phyloP scores from a whole-genome alignment of 1,140 invertebrate genomes.

The Ctenoplectra terminalis region DNA sequence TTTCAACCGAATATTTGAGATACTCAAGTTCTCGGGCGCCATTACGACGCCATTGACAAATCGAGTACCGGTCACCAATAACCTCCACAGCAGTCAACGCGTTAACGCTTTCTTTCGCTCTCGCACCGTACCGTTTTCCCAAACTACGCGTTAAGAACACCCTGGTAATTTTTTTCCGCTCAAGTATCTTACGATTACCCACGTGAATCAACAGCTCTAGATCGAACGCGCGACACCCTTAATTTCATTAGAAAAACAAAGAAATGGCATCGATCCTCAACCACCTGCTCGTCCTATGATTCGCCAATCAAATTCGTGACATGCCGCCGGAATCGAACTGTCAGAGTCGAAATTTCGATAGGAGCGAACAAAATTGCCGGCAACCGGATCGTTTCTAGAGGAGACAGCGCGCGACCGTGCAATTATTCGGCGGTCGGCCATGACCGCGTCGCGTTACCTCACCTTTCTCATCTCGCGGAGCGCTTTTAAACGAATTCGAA shows the following conservation, averaged over 20 bases:
- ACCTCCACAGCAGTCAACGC: too few relatives aligned
- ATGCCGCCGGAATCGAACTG: slow-evolving; percentile 18
- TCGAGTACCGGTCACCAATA: too few relatives aligned
- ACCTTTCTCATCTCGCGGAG: background rate
- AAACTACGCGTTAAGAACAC: too few relatives aligned
- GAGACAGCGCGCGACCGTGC: slow-evolving; percentile 15
- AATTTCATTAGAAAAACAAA: slow-evolving; percentile 2
- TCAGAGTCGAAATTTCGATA: slow-evolving; percentile 28
- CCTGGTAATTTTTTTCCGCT: too few relatives aligned
- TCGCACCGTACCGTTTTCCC: too few relatives aligned
- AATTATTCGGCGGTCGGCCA: slow-evolving; percentile 41
- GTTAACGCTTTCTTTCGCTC: too few relatives aligned
- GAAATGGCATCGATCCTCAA: slow-evolving; percentile 49
- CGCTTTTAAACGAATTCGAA: slow-evolving; percentile 36
- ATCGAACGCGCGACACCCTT: background rate
- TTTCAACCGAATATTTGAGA: too few relatives aligned
- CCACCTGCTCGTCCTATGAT: slow-evolving; percentile 18
- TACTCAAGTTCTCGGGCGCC: too few relatives aligned
- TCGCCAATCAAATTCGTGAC: slow-evolving; percentile 26
- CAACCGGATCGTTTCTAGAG: slow-evolving; percentile 3
- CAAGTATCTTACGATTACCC: too few relatives aligned
- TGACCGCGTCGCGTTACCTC: slow-evolving; percentile 5
- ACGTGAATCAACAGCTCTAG: too few relatives aligned
- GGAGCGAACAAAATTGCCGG: slow-evolving; percentile 8
- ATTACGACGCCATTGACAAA: too few relatives aligned